A percentile compares a stretch with the other conserved stretches of the same genome.
Conservation (phyloP, 2,797 vertebrate genomes). For the Mus spretus region DNA sequence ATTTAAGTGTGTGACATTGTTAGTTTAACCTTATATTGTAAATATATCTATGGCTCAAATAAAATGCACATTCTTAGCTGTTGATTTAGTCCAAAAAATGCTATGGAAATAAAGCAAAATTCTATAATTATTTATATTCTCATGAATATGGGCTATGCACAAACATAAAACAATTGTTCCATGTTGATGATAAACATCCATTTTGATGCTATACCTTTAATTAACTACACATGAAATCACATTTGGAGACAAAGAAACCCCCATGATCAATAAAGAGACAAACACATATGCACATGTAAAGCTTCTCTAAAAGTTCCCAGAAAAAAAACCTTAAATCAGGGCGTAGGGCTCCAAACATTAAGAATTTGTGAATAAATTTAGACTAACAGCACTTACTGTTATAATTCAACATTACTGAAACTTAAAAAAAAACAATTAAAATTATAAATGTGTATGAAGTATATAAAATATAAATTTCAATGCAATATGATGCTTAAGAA, state of each 20-base stretch:
- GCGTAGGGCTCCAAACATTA: background rate
- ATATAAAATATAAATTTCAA: constrained; percentile 17
- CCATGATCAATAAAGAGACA: background rate
- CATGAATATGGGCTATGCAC: background rate
- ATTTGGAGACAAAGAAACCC: constrained; percentile 11
- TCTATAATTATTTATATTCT: constrained; percentile 1
- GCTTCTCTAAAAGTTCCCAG: background rate
- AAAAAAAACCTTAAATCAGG: background rate
- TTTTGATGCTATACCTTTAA: constrained; percentile 22
- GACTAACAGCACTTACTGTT: constrained; percentile 36
- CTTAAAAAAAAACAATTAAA: constrained; percentile 55
- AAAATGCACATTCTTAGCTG: background rate
- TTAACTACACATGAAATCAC: constrained; percentile 10
- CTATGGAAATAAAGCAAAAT: background rate
- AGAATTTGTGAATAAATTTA: constrained; percentile 17
- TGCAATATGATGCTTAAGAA: constrained; percentile 39
- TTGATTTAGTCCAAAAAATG: background rate
- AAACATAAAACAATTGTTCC: background rate
- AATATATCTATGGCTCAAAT: background rate
- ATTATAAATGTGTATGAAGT: background rate
- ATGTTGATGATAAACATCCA: background rate
- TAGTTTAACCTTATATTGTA: rapidly evolving
- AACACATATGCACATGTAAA: background rate
- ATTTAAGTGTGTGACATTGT: background rate
- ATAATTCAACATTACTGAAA: background rate